phyloP scores from a whole-genome alignment of 2,113 vertebrate genomes.

The Melanerpes formicivorus region DNA sequence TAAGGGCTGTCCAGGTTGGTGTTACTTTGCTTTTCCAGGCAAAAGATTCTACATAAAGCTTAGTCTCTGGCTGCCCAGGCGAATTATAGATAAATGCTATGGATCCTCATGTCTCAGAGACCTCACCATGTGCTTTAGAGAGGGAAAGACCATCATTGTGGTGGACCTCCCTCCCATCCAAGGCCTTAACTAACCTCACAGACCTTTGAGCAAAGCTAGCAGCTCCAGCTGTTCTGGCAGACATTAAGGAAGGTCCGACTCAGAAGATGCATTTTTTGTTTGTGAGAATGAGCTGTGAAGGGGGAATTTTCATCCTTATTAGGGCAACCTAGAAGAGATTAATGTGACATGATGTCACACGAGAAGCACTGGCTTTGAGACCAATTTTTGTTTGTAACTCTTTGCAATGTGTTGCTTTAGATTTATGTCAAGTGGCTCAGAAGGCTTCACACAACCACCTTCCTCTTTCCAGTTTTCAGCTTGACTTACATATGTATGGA shows the following conservation, averaged over 20 bases:
- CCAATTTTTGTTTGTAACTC: conserved; percentile 2
- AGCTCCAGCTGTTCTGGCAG: background rate
- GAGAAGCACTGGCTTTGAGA: conserved; percentile 12
- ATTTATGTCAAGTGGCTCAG: conserved; percentile 2
- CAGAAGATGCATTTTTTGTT: conserved; percentile 26
- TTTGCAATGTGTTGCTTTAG: conserved; percentile 29
- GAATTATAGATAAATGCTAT: background rate
- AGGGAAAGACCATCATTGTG: background rate
- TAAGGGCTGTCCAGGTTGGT: background rate
- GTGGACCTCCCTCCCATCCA: background rate
- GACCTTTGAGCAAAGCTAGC: background rate
- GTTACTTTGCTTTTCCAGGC: background rate
- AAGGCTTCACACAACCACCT: background rate
- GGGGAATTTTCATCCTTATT: conserved; percentile 55
- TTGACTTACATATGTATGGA: background rate
- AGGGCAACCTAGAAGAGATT: conserved; percentile 32
- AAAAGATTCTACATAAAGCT: background rate
- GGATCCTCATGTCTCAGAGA: background rate
- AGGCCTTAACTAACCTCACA: background rate
- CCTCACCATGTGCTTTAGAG: background rate
- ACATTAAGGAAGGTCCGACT: background rate
- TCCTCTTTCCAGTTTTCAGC: background rate
- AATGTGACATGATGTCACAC: conserved; percentile 27
- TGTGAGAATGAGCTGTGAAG: background rate
- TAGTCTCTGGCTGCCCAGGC: background rate